These are phyloP conservation scores for Verasper variegatus DNA, from an alignment of 2,113 vertebrate genomes.

Conservation along the genomic window DNA sequence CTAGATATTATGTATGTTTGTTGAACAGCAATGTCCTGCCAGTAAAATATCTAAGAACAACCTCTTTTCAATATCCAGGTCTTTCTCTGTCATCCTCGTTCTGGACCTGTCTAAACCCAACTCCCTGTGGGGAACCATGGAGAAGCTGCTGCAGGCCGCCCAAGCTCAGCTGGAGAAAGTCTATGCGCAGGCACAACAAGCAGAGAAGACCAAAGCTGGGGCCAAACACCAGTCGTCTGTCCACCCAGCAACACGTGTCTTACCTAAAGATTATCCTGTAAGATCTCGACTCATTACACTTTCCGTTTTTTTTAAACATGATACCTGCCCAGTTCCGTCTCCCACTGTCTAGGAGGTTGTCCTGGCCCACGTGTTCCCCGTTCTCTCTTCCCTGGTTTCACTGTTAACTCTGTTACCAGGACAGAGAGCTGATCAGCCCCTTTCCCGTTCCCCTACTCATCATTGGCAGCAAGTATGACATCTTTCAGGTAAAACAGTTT, in stretches of 20 bases:
- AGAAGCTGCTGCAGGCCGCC: constrained; percentile 87
- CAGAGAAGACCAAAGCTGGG: constrained; percentile 76
- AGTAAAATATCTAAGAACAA: no score
- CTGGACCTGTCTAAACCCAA: constrained; percentile 93
- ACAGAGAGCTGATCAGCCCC: constrained; percentile 91
- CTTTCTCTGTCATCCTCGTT: constrained; percentile 89
- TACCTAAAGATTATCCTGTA: constrained; percentile 93
- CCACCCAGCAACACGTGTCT: constrained; percentile 73
- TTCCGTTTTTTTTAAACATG: neutral
- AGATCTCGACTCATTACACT: constrained; percentile 32
- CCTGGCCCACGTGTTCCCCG: no score
- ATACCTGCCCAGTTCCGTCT: neutral
- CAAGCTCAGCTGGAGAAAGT: constrained; percentile 85
- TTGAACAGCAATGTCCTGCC: no score
- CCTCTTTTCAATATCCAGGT: constrained; percentile 76
- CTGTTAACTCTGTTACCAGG: constrained; percentile 79
- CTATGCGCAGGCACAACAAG: constrained; percentile 80
- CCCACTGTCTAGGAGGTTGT: no score
- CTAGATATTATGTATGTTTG: neutral
- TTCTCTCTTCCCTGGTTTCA: neutral
- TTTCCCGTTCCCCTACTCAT: constrained; percentile 93
- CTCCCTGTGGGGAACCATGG: constrained; percentile 91
- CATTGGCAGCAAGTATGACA: constrained; percentile 95
- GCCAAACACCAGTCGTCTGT: constrained; percentile 75
- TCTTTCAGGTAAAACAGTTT: constrained; percentile 89